Evolutionary conservation across 2,888 invertebrate species (phyloP), one percentile per base, ranked within the genome.

Genomic region (Phalera bucephala): DNA sequence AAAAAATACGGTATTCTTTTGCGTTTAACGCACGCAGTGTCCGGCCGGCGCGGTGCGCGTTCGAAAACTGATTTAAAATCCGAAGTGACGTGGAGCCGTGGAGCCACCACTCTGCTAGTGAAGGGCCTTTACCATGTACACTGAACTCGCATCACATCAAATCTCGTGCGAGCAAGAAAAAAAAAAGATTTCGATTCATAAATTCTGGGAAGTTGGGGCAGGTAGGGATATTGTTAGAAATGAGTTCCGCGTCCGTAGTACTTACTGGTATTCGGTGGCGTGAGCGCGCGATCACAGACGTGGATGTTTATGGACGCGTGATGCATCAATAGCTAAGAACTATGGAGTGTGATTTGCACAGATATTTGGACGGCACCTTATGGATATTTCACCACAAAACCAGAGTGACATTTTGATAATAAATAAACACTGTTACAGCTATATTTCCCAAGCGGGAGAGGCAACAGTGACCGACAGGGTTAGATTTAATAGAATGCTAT

Each of bases 61-160:
- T 76, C 64, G 67, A 68, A 64, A 69, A 85, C 86, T 83, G 76
- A 75, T 35, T 40, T 36, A 31, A 9, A 28, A 45, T 40, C 45
- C 54, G 41, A 39, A 49, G 45, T 52, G 57, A 58, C 62, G 55
- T 55, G 56, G 50, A 55, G 38, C 3, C 39, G 14, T 14, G 14
- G 27, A 17, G 28, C 29, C 11, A 19, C 28, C n/a, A n/a, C n/a
- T 17, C 17, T 3, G 6, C 7, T 52, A 42, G 63, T 52, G 53
- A 61, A 51, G 50, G 46, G 54, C 40, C 48, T 40, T 40, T 60
- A 60, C 60, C 50, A 61, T 54, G 46, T 40, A 45, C 39, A 32
- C 36, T 42, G 30, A 51, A 58, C 52, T 54, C 60, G 45, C 52
- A 30, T 47, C 31, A 39, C 32, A 3, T 17, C 5, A 3, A 17